A percentile compares a stretch with the other conserved stretches of the same genome.
Conservation (phyloP, 2,113 vertebrate genomes). For the Probosciger aterrimus region DNA sequence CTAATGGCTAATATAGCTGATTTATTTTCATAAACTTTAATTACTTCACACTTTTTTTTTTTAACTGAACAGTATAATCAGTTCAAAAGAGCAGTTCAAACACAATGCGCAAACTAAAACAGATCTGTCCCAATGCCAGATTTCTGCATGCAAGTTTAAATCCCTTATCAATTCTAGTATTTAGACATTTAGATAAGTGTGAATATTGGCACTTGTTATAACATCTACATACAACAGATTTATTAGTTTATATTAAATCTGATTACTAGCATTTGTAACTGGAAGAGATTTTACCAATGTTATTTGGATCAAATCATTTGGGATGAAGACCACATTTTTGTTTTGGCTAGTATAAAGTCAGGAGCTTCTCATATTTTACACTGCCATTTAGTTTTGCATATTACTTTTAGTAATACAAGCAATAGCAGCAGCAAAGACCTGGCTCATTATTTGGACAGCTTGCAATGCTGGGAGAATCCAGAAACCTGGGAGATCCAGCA, state of each 20-base stretch:
- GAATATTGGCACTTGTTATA: background rate
- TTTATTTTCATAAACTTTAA: constrained; percentile 63
- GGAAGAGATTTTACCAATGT: background rate
- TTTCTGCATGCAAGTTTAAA: background rate
- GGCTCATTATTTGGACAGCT: background rate
- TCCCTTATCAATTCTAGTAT: background rate
- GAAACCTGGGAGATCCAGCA: background rate
- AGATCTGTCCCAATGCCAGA: background rate
- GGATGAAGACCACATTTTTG: background rate
- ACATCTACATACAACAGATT: background rate
- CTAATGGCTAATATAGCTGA: constrained; percentile 51
- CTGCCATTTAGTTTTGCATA: background rate
- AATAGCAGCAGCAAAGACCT: background rate
- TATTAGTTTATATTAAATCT: background rate
- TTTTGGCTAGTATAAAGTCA: background rate
- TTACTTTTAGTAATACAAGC: background rate
- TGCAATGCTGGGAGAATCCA: too few relatives aligned
- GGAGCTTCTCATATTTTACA: background rate
- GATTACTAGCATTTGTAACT: background rate
- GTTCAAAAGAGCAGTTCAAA: background rate
- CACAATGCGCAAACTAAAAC: background rate
- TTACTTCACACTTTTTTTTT: constrained; percentile 16
- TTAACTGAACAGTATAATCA: background rate
- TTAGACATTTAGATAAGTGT: background rate
- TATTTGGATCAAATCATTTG: background rate